A percentile compares a stretch with the other conserved stretches of the same genome.
phyloP scores from a whole-genome alignment of 2,113 vertebrate species.

The Charina bottae region DNA sequence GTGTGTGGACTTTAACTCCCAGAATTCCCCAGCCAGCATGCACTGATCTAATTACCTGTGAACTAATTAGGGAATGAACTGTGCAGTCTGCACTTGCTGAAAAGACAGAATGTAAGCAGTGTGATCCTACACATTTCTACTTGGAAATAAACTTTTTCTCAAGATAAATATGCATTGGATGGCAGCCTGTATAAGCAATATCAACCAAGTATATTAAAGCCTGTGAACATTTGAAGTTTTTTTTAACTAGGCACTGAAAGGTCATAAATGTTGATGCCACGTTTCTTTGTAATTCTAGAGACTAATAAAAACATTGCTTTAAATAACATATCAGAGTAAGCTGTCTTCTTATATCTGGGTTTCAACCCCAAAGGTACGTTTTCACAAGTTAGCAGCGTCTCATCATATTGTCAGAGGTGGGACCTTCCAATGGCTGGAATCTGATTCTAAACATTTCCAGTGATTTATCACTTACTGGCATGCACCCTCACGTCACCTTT shows the following conservation, averaged over 20 bases:
- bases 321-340: constrained; percentile 8
- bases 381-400: neutral
- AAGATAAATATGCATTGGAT: neutral
- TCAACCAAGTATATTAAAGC: neutral
- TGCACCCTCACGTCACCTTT: neutral
- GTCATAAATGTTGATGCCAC: constrained; percentile 14
- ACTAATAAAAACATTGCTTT: constrained; percentile 25
- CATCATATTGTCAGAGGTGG: neutral
- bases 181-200: neutral
- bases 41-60: neutral
- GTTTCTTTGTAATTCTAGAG: neutral
- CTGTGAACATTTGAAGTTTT: neutral
- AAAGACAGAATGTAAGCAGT: neutral
- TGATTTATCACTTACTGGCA: neutral
- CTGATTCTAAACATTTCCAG: neutral
- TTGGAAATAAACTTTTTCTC: neutral
- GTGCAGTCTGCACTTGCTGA: neutral
- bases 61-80: neutral
- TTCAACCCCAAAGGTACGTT: constrained; percentile 17
- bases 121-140: neutral
- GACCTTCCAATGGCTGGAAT: constrained; percentile 6
- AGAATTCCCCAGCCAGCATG: neutral
- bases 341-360: constrained; percentile 26
- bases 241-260: neutral
- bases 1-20: neutral